phyloP scores from a whole-genome alignment of 2,888 invertebrate genomes.

The Parnassius orleans region DNA sequence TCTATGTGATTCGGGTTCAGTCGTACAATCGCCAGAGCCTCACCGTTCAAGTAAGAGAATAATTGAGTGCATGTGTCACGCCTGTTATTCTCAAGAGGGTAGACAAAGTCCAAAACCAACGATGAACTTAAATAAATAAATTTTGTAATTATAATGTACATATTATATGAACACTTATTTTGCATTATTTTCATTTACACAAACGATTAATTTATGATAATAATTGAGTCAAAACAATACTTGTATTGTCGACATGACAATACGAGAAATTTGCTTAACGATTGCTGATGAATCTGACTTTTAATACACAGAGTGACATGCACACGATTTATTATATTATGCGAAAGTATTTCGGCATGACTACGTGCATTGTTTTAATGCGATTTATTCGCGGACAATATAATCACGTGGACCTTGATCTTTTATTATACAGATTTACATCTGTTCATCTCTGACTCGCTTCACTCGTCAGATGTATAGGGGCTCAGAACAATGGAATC shows the following conservation, averaged over 20 bases:
- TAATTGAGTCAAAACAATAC: no score
- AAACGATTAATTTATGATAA: not conserved
- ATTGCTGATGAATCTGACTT: conserved; percentile 10
- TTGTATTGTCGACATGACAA: conserved; percentile 14
- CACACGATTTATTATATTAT: conserved; percentile 30
- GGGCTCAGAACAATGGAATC: conserved; percentile 50
- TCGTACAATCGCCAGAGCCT: no score
- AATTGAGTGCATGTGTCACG: no score
- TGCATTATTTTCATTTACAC: not conserved
- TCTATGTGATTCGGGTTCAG: no score
- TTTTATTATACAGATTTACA: conserved; percentile 45
- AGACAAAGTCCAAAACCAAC: no score
- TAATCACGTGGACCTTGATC: conserved; percentile 43
- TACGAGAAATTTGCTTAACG: conserved; percentile 35
- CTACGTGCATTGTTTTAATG: conserved; percentile 42
- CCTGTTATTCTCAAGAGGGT: no score
- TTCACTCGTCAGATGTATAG: conserved; percentile 34
- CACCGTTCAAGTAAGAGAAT: no score
- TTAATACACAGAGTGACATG: conserved; percentile 9
- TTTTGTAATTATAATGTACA: no score
- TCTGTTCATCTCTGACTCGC: conserved; percentile 39
- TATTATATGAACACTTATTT: no score
- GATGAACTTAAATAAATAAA: no score
- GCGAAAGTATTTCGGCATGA: conserved; percentile 34
- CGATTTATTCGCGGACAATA: conserved; percentile 43